Conservation (phyloP, 2,797 vertebrate genomes). For the Pseudochromis fuscus region DNA sequence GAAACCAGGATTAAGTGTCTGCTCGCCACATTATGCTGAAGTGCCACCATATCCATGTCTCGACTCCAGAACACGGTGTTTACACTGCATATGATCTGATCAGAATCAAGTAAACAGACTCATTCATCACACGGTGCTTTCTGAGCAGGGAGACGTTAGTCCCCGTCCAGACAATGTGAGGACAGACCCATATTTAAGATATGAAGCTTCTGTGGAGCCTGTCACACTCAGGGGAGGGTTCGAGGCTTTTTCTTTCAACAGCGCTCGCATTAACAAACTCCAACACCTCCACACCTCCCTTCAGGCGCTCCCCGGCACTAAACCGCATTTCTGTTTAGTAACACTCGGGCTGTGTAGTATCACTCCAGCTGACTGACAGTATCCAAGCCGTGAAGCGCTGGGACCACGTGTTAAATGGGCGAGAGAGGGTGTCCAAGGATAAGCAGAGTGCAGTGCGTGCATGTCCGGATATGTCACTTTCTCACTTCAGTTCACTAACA, state of each 20-base stretch:
- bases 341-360: slow-evolving; percentile 69
- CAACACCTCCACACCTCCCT: slow-evolving; percentile 57
- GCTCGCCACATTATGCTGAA: neutral
- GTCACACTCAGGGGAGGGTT: slow-evolving; percentile 32
- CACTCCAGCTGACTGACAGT: slow-evolving; percentile 74
- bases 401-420: slow-evolving; percentile 61
- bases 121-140: slow-evolving; percentile 30
- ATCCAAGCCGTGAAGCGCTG: slow-evolving; percentile 50
- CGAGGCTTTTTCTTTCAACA: slow-evolving; percentile 45
- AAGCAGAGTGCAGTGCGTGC: slow-evolving; percentile 5
- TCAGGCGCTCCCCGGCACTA: slow-evolving; percentile 44
- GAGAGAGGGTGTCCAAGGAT: slow-evolving; percentile 46
- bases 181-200: slow-evolving; percentile 37
- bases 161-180: slow-evolving; percentile 10
- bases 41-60: neutral
- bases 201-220: slow-evolving; percentile 42
- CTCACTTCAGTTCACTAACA: slow-evolving; percentile 29
- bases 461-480: slow-evolving; percentile 42
- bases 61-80: neutral
- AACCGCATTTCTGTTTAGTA: slow-evolving; percentile 70
- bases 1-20: neutral
- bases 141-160: slow-evolving; percentile 25
- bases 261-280: slow-evolving; percentile 63
- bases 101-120: neutral
- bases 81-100: neutral